Evolutionary conservation across 2,797 vertebrate species (phyloP).

Genomic region (Typhlichthys eigenmanni): DNA sequence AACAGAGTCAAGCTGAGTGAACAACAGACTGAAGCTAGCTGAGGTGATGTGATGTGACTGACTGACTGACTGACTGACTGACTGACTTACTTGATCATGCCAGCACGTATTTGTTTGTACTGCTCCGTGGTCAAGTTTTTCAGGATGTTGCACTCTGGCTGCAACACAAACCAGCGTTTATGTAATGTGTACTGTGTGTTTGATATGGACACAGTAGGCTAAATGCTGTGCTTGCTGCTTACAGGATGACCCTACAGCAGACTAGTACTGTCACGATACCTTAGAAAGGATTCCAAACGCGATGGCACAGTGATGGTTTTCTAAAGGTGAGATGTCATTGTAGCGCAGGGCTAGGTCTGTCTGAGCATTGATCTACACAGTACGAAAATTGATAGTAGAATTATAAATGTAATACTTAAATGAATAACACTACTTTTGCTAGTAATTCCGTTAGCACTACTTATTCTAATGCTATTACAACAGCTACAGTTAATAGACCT

Average conservation of each 20-base stretch:
- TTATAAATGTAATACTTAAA: background rate
- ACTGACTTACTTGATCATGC: constrained; percentile 58
- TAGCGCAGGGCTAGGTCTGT: constrained; percentile 90
- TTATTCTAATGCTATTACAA: background rate
- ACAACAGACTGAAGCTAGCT: background rate
- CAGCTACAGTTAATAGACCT: background rate
- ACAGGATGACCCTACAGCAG: background rate
- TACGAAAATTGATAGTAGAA: constrained; percentile 26
- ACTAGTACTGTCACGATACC: constrained; percentile 25
- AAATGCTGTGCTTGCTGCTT: background rate
- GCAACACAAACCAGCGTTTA: constrained; percentile 21
- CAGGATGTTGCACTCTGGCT: constrained; percentile 90
- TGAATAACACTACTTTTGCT: background rate
- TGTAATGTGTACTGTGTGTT: no score
- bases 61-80: constrained; percentile 65
- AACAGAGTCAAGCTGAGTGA: background rate
- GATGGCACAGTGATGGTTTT: constrained; percentile 93
- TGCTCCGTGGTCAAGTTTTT: constrained; percentile 76
- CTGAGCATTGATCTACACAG: constrained; percentile 87
- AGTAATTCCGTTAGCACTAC: background rate
- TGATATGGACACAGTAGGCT: background rate
- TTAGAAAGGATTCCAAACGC: constrained; percentile 87
- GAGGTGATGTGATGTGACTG: constrained; percentile 23
- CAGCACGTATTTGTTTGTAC: constrained; percentile 83
- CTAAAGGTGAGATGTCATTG: constrained; percentile 91